These are phyloP conservation scores for Hucho hucho DNA, from an alignment of 2,113 vertebrate genomes.

Conservation along the genomic window DNA sequence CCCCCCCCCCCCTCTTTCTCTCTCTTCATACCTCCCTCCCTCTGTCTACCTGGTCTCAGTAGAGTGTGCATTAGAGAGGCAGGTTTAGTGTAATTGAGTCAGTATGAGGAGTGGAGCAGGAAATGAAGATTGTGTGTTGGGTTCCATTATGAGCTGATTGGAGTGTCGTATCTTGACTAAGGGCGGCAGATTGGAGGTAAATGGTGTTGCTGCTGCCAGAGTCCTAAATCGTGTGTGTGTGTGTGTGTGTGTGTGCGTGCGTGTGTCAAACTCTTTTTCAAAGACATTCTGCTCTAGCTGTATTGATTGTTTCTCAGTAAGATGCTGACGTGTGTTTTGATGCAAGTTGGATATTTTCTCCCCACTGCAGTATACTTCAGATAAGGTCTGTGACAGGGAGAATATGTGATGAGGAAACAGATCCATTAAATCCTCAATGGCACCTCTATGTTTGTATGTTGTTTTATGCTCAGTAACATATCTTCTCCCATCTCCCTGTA, in stretches of 20 bases:
- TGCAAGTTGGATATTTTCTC: too few relatives aligned
- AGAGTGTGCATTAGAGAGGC: conserved; percentile 19
- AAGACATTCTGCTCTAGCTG: too few relatives aligned
- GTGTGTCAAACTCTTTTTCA: neutral
- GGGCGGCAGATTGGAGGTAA: conserved; percentile 12
- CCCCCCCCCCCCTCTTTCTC: neutral
- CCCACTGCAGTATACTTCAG: too few relatives aligned
- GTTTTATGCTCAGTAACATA: too few relatives aligned
- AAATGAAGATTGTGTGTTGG: conserved; percentile 1
- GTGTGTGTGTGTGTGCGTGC: conserved; percentile 13
- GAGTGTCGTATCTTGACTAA: conserved; percentile 7
- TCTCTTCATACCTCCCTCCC: neutral
- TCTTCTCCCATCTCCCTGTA: too few relatives aligned
- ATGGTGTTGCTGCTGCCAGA: neutral
- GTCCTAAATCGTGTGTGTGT: neutral
- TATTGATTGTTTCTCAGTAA: too few relatives aligned
- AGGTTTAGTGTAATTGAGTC: conserved; percentile 15
- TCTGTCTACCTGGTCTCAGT: neutral
- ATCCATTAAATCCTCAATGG: too few relatives aligned
- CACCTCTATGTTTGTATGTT: too few relatives aligned
- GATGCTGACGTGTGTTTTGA: too few relatives aligned
- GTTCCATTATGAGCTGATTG: conserved; percentile 37
- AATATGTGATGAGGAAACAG: too few relatives aligned
- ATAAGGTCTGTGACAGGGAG: too few relatives aligned
- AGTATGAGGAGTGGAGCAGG: neutral